These are phyloP conservation scores for Protonibea diacanthus DNA, from an alignment of 2,797 vertebrate species.

Conservation along the genomic window DNA sequence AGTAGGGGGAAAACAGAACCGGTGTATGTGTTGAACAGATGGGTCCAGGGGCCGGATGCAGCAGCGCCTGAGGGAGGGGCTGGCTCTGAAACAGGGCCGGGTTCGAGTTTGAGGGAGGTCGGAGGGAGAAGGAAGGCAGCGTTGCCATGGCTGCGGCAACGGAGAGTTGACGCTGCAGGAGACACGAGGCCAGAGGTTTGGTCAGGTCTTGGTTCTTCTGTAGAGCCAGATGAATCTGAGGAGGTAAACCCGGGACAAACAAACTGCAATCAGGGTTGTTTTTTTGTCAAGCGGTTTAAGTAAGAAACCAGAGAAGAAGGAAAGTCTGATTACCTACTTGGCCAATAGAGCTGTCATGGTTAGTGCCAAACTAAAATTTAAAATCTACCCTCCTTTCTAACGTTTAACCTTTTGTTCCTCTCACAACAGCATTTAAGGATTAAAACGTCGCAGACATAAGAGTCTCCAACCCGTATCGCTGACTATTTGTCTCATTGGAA, in stretches of 20 bases:
- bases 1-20: slow-evolving; percentile 93
- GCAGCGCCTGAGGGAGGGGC: slow-evolving; percentile 88
- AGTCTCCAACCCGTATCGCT: not conserved
- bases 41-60: slow-evolving; percentile 89
- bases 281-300: slow-evolving; percentile 1
- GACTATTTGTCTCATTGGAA: slow-evolving; percentile 21
- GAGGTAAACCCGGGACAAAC: slow-evolving; percentile 34
- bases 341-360: not conserved
- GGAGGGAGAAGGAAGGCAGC: slow-evolving; percentile 89
- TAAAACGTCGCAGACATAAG: slow-evolving; percentile 15
- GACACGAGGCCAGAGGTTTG: slow-evolving; percentile 90
- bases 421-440: not conserved
- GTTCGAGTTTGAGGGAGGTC: slow-evolving; percentile 85
- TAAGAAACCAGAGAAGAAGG: slow-evolving; percentile 11
- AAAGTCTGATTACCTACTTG: not conserved
- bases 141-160: slow-evolving; percentile 87
- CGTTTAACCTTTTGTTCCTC: not conserved
- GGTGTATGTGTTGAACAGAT: slow-evolving; percentile 91
- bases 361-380: slow-evolving; percentile 25
- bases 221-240: slow-evolving; percentile 90
- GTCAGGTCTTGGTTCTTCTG: slow-evolving; percentile 89
- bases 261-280: slow-evolving; percentile 12
- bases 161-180: slow-evolving; percentile 87
- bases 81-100: slow-evolving; percentile 90
- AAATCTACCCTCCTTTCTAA: slow-evolving; percentile 7